Evolutionary conservation across 2,113 vertebrate genomes (phyloP), one percentile per base, ranked within the genome.

Genomic region (Lontra canadensis): DNA sequence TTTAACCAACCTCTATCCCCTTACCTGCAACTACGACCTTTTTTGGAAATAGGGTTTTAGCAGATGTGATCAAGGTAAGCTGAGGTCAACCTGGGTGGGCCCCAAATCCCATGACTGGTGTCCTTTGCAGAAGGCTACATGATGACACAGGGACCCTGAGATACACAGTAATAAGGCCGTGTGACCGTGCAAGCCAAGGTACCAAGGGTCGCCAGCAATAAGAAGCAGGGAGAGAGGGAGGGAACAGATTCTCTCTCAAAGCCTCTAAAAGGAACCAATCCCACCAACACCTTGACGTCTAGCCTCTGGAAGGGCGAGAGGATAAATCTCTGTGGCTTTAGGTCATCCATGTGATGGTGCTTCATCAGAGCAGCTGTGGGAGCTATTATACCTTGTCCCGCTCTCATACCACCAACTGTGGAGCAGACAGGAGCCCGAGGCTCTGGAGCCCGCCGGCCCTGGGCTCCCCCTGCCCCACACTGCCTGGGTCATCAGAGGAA

Each of bases 381-480:
- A 49, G 31, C 7, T 9, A 20, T 11, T 25, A 59, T 49, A 52
- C 23, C 44, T 87, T 21, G 63, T 47, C 18, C 3, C 0, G 18
- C 21, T 73, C 36, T 8, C 39, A 39, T 4, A 17, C 57, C 3
- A 3, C 10, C 15, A 17, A 21, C 14, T 4, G 47, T 52, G n/a
- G 44, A 21, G 36, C 1, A 0, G 26, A 29, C 59, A 0, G 1
- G 79, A 34, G 59, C 5, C 36, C 7, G 7, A 21, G 4, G 18
- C 20, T 21, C 67, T 52, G 55, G 44, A 42, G 89, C 25, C 3
- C 3, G 10, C 10, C 0, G 3, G 44, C 47, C 78, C 15, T 1
- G 0, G 17, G 25, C 61, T 11, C 39, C 17, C 57, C 34, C 36
- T 14, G 15, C 10, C 31, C 13, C 26, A 21, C 0, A 0, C 55